Conservation (phyloP, 2,888 invertebrate genomes). For the Deroplatys truncata region DNA sequence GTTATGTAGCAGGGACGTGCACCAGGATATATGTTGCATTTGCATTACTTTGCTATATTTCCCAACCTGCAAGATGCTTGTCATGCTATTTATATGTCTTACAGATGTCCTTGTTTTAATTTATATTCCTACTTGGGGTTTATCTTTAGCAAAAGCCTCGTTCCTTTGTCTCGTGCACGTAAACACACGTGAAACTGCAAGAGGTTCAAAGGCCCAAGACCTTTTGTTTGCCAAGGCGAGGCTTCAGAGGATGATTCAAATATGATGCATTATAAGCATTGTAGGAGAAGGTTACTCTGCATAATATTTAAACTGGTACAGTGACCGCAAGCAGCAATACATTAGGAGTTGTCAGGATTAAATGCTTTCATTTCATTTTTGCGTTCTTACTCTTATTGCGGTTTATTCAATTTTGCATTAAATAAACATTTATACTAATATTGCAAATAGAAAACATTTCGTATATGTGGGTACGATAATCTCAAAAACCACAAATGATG, state of each 20-base stretch:
- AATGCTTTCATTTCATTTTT: neutral
- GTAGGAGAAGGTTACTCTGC: neutral
- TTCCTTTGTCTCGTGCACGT: neutral
- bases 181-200: neutral
- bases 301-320: neutral
- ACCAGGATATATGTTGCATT: neutral
- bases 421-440: neutral
- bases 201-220: neutral
- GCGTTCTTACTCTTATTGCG: neutral
- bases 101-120: neutral
- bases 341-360: too few species aligned
- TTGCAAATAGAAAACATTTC: too few species aligned
- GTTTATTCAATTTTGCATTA: neutral
- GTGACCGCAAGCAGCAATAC: too few species aligned
- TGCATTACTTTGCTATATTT: neutral
- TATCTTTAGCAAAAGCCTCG: neutral
- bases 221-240: neutral
- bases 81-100: neutral
- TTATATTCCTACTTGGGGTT: neutral
- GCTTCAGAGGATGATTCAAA: neutral
- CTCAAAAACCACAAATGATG: too few species aligned
- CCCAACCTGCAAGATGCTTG: neutral
- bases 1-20: neutral
- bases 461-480: too few species aligned
- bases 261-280: neutral